These are phyloP conservation scores for Halichondria panicea DNA, from an alignment of 37 sponge, comb jelly and placozoan genomes.

Conservation along the genomic window DNA sequence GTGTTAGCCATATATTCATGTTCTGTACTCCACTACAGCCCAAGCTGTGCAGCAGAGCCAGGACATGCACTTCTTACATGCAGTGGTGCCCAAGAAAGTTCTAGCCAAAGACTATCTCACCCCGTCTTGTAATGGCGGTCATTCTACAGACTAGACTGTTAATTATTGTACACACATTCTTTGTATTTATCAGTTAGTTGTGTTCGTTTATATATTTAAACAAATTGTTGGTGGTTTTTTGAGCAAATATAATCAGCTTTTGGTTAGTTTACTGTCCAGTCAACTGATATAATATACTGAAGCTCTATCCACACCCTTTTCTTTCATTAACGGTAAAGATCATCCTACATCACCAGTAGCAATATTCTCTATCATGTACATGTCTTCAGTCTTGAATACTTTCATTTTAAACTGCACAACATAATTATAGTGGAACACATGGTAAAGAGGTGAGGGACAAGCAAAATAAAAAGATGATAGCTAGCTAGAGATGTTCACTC, in stretches of 20 bases:
- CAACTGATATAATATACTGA: no score
- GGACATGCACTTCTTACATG: slow-evolving; percentile 53
- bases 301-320: no score
- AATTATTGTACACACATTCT: neutral
- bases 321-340: no score
- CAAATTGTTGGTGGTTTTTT: neutral
- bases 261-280: no score
- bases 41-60: slow-evolving; percentile 24
- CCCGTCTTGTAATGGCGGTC: no score
- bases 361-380: no score
- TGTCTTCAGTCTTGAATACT: no score
- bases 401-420: no score
- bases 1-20: neutral
- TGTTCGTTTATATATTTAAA: neutral
- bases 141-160: neutral
- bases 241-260: no score
- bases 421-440: neutral
- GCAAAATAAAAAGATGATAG: neutral
- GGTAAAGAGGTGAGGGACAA: neutral
- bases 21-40: slow-evolving; percentile 7
- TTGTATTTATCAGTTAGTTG: neutral
- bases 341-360: no score
- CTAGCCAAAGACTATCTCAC: slow-evolving; percentile 41
- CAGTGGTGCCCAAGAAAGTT: slow-evolving; percentile 64
- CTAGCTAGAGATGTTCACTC: neutral